Percentiles rank a stretch among this genome's conserved stretches.
Conservation (phyloP, 1,140 invertebrate genomes). For the Drosophila lini region DNA sequence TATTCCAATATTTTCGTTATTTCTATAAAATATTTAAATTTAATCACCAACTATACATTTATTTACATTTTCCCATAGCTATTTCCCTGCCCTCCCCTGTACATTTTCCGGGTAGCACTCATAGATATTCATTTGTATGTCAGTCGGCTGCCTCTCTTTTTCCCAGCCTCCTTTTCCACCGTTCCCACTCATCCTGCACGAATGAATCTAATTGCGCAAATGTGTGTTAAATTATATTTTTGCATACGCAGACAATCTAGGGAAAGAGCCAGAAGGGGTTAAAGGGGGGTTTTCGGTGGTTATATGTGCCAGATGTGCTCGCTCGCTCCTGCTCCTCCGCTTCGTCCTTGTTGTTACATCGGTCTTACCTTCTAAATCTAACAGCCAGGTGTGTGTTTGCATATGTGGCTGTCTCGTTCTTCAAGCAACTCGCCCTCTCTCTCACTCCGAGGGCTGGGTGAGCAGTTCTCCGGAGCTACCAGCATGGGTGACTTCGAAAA, state of each 20-base stretch:
- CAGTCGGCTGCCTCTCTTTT: conserved; percentile 42
- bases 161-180: conserved; percentile 13
- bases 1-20: too few relatives aligned
- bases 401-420: conserved; percentile 18
- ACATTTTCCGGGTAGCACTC: conserved; percentile 48
- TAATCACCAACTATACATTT: not conserved
- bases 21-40: not conserved
- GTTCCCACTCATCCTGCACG: conserved; percentile 57
- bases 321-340: not conserved
- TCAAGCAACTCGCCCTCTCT: conserved; percentile 1
- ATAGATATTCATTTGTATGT: conserved; percentile 81
- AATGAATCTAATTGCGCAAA: conserved; percentile 83
- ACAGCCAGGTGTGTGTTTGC: conserved; percentile 56
- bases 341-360: conserved; percentile 36
- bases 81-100: not conserved
- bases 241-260: conserved; percentile 76
- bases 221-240: conserved; percentile 83
- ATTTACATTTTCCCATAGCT: not conserved
- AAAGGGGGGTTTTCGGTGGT: conserved; percentile 15
- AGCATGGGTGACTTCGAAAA: conserved; percentile 21
- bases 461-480: conserved; percentile 25
- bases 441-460: conserved; percentile 29
- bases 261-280: conserved; percentile 36
- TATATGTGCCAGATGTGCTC: conserved; percentile 42
- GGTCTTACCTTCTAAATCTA: conserved; percentile 49